Conservation (phyloP, 1,140 invertebrate species). For the Liolophura sinensis region DNA sequence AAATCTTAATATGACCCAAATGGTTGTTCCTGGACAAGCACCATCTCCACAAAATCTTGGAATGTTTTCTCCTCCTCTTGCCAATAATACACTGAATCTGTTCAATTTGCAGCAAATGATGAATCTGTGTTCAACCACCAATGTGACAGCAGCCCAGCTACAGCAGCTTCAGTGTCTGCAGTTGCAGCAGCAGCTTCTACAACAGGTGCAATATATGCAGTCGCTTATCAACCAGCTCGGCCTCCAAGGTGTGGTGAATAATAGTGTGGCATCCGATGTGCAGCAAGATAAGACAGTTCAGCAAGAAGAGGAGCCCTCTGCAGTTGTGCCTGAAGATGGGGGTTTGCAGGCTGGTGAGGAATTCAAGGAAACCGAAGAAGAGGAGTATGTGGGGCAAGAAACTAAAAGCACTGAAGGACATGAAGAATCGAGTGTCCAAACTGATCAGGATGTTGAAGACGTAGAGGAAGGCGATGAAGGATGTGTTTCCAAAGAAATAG, state of each 20-base stretch:
- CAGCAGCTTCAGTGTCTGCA: conserved; percentile 42
- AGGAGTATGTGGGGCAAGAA: conserved; percentile 1
- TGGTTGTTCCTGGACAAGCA: conserved; percentile 16
- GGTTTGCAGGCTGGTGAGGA: neutral
- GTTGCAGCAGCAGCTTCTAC: conserved; percentile 25
- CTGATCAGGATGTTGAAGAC: too few relatives aligned
- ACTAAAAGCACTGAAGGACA: neutral
- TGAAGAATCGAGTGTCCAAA: neutral
- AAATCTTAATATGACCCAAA: conserved; percentile 5
- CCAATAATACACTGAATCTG: conserved; percentile 21
- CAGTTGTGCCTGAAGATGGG: neutral
- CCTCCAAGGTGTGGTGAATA: conserved; percentile 16
- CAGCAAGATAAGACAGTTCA: too few relatives aligned
- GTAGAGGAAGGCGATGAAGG: too few relatives aligned
- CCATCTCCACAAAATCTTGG: too few relatives aligned
- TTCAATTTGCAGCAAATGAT: conserved; percentile 36
- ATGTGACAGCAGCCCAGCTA: conserved; percentile 12
- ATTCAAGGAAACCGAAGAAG: conserved; percentile 8
- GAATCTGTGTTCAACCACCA: conserved; percentile 23
- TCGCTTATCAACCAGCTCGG: conserved; percentile 37
- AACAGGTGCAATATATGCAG: conserved; percentile 38
- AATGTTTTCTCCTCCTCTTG: neutral
- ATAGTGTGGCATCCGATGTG: neutral
- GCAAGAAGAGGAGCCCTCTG: neutral
- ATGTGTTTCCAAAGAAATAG: too few relatives aligned